Conservation (phyloP, 2,113 vertebrate species). For the Phoxinus phoxinus region DNA sequence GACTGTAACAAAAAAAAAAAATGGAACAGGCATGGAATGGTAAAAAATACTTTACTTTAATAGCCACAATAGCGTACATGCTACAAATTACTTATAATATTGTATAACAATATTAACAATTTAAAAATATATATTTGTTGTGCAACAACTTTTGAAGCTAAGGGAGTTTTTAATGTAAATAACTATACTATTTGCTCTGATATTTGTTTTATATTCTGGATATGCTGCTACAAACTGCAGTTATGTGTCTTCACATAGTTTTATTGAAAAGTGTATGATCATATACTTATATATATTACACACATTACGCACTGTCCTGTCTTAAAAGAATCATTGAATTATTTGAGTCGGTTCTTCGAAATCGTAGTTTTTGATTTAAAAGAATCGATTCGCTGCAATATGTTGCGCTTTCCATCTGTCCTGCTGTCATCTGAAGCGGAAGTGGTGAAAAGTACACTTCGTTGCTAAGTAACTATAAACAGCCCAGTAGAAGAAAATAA, state of each 20-base stretch:
- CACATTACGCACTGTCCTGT: background rate
- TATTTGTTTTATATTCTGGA: too few species aligned
- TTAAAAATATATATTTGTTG: too few species aligned
- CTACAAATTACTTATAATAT: too few species aligned
- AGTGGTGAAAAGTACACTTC: background rate
- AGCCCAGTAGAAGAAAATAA: background rate
- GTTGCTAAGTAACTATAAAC: slow-evolving; percentile 48
- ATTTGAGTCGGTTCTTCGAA: background rate
- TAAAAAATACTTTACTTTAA: too few species aligned
- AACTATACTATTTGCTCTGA: too few species aligned
- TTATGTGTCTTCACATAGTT: background rate
- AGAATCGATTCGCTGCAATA: background rate
- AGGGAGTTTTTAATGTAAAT: too few species aligned
- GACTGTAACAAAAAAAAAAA: too few species aligned
- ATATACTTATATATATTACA: background rate
- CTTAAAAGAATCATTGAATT: background rate
- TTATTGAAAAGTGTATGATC: background rate
- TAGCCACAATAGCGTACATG: too few species aligned
- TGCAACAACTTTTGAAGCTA: too few species aligned
- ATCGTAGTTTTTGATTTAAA: background rate
- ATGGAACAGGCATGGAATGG: too few species aligned
- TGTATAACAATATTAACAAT: too few species aligned
- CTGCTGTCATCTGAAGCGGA: slow-evolving; percentile 6
- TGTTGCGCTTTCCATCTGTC: background rate
- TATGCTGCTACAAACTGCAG: too few species aligned